phyloP scores from a whole-genome alignment of 2,113 vertebrate genomes.

The Natator depressus region DNA sequence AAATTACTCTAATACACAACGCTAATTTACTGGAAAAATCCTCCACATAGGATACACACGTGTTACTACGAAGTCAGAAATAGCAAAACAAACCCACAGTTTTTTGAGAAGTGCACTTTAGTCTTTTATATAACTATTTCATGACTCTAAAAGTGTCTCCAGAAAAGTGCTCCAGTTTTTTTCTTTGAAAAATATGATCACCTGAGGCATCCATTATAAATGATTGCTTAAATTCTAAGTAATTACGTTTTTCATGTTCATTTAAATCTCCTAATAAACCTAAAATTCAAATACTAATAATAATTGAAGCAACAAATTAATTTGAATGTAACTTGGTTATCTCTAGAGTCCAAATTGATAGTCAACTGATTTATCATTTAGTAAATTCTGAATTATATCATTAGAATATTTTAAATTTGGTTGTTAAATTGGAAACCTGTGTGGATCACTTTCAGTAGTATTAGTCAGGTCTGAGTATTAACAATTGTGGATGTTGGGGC shows the following conservation, averaged over 20 bases:
- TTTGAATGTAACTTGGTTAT: conserved; percentile 22
- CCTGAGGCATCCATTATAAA: neutral
- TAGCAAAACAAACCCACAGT: neutral
- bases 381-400: neutral
- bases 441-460: neutral
- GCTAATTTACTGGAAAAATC: neutral
- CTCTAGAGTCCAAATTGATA: neutral
- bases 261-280: neutral
- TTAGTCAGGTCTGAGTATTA: neutral
- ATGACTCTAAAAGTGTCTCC: neutral
- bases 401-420: neutral
- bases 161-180: neutral
- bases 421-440: neutral
- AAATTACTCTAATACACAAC: neutral
- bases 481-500: neutral
- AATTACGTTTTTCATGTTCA: neutral
- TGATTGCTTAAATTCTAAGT: neutral
- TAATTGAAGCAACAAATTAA: conserved; percentile 35
- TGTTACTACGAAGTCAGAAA: neutral
- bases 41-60: neutral
- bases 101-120: neutral
- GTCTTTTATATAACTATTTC: neutral
- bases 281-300: conserved; percentile 20
- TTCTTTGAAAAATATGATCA: neutral
- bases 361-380: neutral